Percentiles rank a stretch among this genome's conserved stretches.
Conservation (phyloP, 2,113 vertebrate species). For the Archilochus colubris region DNA sequence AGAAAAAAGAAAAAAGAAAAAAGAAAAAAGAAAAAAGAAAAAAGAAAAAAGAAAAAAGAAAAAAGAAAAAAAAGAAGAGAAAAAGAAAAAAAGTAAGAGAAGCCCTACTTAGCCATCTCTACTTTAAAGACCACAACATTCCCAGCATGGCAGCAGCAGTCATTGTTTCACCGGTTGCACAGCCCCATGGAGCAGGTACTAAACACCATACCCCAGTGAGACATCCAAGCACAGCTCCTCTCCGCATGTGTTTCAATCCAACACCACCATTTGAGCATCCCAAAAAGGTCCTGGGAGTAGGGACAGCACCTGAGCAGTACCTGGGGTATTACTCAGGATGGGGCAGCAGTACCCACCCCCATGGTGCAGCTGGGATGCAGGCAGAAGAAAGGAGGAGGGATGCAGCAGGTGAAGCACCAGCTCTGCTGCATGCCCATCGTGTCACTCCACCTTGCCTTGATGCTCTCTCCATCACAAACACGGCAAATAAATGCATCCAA, state of each 20-base stretch:
- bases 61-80: fast-evolving
- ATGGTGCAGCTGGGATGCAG: fast-evolving
- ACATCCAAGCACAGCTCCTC: fast-evolving
- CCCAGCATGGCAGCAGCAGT: background rate
- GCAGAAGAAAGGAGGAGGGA: background rate
- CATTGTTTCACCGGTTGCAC: background rate
- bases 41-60: no score
- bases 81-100: background rate
- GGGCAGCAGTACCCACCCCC: fast-evolving
- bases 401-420: background rate
- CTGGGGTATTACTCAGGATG: background rate
- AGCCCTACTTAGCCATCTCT: background rate
- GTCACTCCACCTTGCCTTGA: background rate
- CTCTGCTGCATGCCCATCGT: background rate
- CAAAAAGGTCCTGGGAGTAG: background rate
- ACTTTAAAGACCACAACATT: background rate
- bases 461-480: background rate
- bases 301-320: background rate
- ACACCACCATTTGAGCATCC: fast-evolving
- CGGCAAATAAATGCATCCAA: background rate
- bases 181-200: background rate
- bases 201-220: background rate
- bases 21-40: no score
- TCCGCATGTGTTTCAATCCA: background rate
- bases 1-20: no score